A percentile compares a stretch with the other conserved stretches of the same genome.
phyloP scores from a whole-genome alignment of 2,113 vertebrate genomes.

The Aplodontia rufa region DNA sequence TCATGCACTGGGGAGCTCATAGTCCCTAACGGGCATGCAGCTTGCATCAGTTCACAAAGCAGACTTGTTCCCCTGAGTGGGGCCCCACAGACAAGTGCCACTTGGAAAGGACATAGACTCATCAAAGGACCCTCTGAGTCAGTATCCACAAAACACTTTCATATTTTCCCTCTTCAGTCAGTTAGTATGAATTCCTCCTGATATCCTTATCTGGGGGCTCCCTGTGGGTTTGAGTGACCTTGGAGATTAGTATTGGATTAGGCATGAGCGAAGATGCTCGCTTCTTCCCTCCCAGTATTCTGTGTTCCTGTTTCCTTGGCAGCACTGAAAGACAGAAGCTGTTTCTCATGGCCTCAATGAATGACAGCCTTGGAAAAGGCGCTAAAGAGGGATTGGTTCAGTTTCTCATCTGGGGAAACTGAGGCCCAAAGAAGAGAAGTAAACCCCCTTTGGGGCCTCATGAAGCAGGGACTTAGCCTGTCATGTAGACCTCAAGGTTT shows the following conservation, averaged over 20 bases:
- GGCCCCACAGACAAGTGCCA: neutral
- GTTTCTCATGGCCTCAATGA: neutral
- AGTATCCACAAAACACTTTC: neutral
- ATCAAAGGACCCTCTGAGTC: rapidly evolving
- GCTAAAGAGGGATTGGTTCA: neutral
- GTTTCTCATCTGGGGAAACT: slow-evolving; percentile 28
- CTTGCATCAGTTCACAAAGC: neutral
- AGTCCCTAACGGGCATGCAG: rapidly evolving
- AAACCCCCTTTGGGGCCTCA: neutral
- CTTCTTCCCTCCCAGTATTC: neutral
- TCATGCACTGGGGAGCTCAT: neutral
- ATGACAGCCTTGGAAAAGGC: neutral
- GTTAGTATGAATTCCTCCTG: neutral
- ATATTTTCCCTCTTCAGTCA: neutral
- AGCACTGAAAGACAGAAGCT: neutral
- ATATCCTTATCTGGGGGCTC: neutral
- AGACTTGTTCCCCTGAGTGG: neutral
- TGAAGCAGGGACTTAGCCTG: no score
- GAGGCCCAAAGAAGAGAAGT: neutral
- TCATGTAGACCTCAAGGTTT: slow-evolving; percentile 32
- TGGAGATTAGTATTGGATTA: neutral
- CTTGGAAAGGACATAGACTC: neutral
- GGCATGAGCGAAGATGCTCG: neutral
- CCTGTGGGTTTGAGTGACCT: neutral
- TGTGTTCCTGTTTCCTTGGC: neutral